Conservation (phyloP, 1,140 invertebrate species). For the Drosophila baimaii region DNA sequence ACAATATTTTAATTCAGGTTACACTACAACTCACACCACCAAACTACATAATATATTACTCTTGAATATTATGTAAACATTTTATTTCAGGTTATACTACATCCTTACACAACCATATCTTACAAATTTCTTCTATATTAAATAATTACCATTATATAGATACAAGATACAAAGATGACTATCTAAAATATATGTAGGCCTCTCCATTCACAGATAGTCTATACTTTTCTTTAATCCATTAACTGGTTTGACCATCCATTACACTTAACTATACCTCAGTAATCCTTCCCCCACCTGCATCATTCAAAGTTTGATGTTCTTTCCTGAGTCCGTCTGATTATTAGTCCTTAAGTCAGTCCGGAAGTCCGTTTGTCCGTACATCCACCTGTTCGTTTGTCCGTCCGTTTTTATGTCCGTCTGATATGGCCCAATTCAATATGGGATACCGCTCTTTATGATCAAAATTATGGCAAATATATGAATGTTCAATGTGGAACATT, state of each 20-base stretch:
- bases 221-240: background rate
- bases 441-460: background rate
- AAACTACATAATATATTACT: too few species aligned
- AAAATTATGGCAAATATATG: background rate
- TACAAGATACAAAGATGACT: background rate
- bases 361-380: background rate
- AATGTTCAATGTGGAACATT: too few species aligned
- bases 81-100: background rate
- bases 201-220: background rate
- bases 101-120: background rate
- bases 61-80: background rate
- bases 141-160: too few species aligned
- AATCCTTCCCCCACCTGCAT: background rate
- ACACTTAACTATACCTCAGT: background rate
- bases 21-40: too few species aligned
- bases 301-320: background rate
- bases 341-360: background rate
- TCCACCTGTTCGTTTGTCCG: background rate
- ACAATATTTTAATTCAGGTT: too few species aligned
- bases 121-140: background rate
- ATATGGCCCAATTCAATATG: too few species aligned
- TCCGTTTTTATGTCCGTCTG: background rate
- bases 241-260: too few species aligned
- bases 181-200: background rate
- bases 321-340: background rate